Evolutionary conservation across 1,140 invertebrate species (phyloP).

Genomic region (Hypothenemus hampei): DNA sequence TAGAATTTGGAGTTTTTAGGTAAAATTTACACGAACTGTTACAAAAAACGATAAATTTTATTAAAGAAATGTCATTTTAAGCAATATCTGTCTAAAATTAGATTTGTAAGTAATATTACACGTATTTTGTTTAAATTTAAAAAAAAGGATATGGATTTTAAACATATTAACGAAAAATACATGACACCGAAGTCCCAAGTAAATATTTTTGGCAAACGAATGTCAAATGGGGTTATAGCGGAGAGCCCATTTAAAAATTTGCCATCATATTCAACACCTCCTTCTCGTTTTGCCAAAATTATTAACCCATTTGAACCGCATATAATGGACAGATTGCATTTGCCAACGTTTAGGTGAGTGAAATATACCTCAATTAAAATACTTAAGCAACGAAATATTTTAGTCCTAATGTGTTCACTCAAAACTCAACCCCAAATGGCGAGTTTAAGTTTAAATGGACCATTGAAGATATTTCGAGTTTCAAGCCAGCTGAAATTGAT

Average conservation of each 20-base stretch:
- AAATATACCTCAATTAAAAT: background rate
- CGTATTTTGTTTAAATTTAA: too few species aligned
- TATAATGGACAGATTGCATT: constrained; percentile 37
- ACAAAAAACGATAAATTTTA: too few species aligned
- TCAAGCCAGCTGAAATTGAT: constrained; percentile 44
- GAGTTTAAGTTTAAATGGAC: constrained; percentile 43
- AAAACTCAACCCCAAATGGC: constrained; percentile 35
- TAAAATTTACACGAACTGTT: too few species aligned
- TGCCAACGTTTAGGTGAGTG: constrained; percentile 40
- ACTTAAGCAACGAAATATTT: constrained; percentile 1
- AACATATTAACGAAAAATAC: constrained; percentile 16
- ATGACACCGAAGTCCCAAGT: constrained; percentile 28
- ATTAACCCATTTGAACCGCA: constrained; percentile 42
- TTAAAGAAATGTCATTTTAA: too few species aligned
- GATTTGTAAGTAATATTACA: too few species aligned
- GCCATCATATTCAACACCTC: constrained; percentile 36
- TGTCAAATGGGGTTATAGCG: constrained; percentile 17
- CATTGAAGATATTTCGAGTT: constrained; percentile 41
- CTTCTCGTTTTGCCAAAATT: constrained; percentile 37
- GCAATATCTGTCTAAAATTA: too few species aligned
- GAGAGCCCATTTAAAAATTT: constrained; percentile 37
- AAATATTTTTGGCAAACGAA: constrained; percentile 9
- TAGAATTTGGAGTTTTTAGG: too few species aligned
- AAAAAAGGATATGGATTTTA: too few species aligned
- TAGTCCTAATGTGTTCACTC: constrained; percentile 41